A percentile compares a stretch with the other conserved stretches of the same genome.
These are phyloP conservation scores for Pelecanus crispus DNA, from an alignment of 2,113 vertebrate genomes.

Conservation along the genomic window DNA sequence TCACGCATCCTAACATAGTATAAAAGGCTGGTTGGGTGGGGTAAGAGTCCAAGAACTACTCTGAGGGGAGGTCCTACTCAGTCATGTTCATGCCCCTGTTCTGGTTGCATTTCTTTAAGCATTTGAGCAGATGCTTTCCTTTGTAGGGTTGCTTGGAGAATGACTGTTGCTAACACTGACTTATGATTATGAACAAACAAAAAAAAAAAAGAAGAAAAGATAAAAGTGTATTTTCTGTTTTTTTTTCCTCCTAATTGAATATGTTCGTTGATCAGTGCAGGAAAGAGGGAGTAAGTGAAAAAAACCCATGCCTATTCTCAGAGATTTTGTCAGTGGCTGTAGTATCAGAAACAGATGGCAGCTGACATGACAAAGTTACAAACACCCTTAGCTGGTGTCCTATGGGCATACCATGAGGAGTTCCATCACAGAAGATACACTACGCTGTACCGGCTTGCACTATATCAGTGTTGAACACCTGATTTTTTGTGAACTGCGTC, in stretches of 20 bases:
- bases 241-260: neutral
- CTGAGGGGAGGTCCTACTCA: neutral
- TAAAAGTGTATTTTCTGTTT: neutral
- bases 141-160: neutral
- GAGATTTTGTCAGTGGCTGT: neutral
- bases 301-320: neutral
- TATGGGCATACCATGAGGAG: neutral
- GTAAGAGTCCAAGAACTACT: neutral
- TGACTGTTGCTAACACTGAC: neutral
- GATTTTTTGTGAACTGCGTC: neutral
- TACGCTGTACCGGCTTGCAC: neutral
- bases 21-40: neutral
- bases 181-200: neutral
- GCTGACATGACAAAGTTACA: neutral
- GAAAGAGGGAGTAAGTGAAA: neutral
- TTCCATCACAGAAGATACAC: neutral
- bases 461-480: neutral
- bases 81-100: rapidly evolving
- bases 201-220: neutral
- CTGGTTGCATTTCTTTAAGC: neutral
- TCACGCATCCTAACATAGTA: neutral
- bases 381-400: neutral
- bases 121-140: neutral
- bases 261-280: neutral
- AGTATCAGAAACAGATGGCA: neutral